phyloP scores from a whole-genome alignment of 1,140 invertebrate genomes.

The Bombyx mandarina region DNA sequence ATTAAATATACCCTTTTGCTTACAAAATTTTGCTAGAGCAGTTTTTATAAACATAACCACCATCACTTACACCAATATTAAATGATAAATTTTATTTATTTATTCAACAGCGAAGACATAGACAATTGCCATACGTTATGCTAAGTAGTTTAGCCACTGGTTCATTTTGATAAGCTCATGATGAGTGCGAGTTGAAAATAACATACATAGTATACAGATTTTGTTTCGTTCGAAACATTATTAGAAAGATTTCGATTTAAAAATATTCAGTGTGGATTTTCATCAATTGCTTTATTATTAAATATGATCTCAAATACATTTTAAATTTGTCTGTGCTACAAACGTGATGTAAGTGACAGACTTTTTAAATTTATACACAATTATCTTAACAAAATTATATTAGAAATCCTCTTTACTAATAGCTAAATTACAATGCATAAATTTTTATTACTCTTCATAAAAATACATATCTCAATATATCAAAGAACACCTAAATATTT shows the following conservation, averaged over 20 bases:
- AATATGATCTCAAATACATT: no score
- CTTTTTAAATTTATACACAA: slow-evolving; percentile 47
- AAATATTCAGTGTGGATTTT: no score
- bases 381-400: slow-evolving; percentile 68
- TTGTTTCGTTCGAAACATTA: no score
- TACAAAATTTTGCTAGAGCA: slow-evolving; percentile 18
- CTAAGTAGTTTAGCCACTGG: no score
- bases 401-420: slow-evolving; percentile 54
- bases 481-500: slow-evolving; percentile 63
- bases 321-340: no score
- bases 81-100: neutral
- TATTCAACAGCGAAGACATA: no score
- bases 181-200: no score
- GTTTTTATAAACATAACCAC: slow-evolving; percentile 8
- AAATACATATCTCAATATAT: slow-evolving; percentile 67
- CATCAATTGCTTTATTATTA: no score
- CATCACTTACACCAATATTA: slow-evolving; percentile 11
- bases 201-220: no score
- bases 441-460: slow-evolving; percentile 36
- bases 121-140: no score
- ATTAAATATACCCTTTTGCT: slow-evolving; percentile 28
- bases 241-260: no score
- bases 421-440: slow-evolving; percentile 63
- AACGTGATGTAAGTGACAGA: slow-evolving; percentile 15
- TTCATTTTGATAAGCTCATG: no score